Conservation (phyloP, 1,140 invertebrate species). For the Halyomorpha halys region DNA sequence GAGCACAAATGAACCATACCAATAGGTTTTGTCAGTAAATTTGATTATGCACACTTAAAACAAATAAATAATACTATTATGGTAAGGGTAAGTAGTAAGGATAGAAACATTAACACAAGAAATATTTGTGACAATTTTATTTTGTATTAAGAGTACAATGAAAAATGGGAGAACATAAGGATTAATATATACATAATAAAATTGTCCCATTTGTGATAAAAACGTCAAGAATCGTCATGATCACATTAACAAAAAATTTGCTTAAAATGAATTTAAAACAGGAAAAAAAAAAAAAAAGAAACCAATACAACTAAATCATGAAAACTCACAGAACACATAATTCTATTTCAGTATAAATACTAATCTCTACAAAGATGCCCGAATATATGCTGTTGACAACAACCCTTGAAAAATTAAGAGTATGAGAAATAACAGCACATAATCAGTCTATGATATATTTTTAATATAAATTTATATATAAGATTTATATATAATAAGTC, state of each 20-base stretch:
- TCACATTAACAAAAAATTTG: slow-evolving; percentile 1
- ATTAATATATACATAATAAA: slow-evolving; percentile 11
- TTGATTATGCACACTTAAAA: no score
- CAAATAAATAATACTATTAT: no score
- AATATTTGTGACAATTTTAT: slow-evolving; percentile 10
- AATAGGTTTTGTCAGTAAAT: no score
- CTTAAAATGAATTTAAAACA: no score
- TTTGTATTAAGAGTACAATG: slow-evolving; percentile 8
- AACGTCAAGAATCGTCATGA: not conserved
- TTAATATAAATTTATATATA: slow-evolving; percentile 14
- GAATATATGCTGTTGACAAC: slow-evolving; percentile 10
- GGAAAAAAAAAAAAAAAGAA: not conserved
- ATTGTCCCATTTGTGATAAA: slow-evolving; percentile 14
- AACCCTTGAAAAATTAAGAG: slow-evolving; percentile 16
- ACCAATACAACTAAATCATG: slow-evolving; percentile 14
- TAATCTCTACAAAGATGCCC: not conserved
- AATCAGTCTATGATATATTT: slow-evolving; percentile 11
- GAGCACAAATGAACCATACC: no score
- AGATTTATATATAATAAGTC: not conserved
- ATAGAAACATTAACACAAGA: no score
- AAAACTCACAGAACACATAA: slow-evolving; percentile 8
- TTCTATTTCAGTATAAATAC: slow-evolving; percentile 13
- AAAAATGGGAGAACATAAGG: slow-evolving; percentile 14
- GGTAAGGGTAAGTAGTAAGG: no score
- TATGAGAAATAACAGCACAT: slow-evolving; percentile 8